Base-by-base conservation (phyloP, 2,888 invertebrate species). In the Iselma pallidipennis region DNA sequence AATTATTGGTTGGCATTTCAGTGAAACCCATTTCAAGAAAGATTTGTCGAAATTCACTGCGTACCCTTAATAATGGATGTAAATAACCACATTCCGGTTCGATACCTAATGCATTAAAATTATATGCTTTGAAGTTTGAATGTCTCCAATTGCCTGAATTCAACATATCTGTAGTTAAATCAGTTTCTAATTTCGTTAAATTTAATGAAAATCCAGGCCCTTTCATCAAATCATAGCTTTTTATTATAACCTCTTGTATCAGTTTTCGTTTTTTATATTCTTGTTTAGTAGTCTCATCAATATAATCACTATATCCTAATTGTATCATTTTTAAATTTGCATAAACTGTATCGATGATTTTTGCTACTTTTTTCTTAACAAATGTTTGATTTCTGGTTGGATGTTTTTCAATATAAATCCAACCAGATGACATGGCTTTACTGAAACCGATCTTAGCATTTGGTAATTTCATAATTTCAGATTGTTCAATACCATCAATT, bases 1-100 rank as follows among this genome's bases (percentile, higher is more conserved):
- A 99, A 78, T 94, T 94, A 81, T 98, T 97, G 0, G 99, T 98
- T 0, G 97, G 94, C 99, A 99, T 99, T 84, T 98, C 98, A 0
- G 90, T 86, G 82, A 98, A 98, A 5, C 99, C 99, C 97, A 99
- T 96, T 83, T 99, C 98, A 37, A 99, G 84, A 83, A 99, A 98
- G 69, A 99, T 99, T 80, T 98, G 95, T 12, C 98, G 86, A 83
- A 98, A 98, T 82, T 99, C 96, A 0, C 92, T 85, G 9, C 93
- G 85, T 7, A 98, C 96, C 85, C 99, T 98, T 33, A 98, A 84
- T 45, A 99, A 83, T 0, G 99, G 98, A 84, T 99, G 99, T 0
- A 99, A 85, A 81, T 95, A 93, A 0, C 99, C 99, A 63, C 91
- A 85, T 45, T 89, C 86, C 0, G 92, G 91, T 0, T 91, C 86